A percentile compares a stretch with the other conserved stretches of the same genome.
These are phyloP conservation scores for Isurus oxyrinchus DNA, from an alignment of 2,113 vertebrate species.

Conservation along the genomic window DNA sequence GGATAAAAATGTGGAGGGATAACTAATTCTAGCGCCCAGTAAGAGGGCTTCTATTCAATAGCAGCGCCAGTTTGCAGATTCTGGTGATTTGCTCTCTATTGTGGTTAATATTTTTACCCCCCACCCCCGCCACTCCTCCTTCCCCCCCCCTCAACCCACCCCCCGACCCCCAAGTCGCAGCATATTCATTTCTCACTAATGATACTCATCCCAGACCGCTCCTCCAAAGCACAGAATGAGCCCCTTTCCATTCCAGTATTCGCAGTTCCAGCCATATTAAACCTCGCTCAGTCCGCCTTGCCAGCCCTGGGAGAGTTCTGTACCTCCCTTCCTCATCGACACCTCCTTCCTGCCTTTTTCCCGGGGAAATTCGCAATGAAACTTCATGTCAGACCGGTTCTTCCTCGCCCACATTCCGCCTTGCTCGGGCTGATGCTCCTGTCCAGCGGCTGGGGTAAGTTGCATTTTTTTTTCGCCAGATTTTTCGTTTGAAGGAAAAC, in stretches of 20 bases:
- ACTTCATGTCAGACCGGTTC: neutral
- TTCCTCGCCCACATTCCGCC: neutral
- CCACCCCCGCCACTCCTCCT: neutral
- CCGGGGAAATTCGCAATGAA: neutral
- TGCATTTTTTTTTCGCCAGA: neutral
- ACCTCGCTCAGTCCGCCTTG: neutral
- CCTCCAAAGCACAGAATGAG: neutral
- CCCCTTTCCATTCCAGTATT: neutral
- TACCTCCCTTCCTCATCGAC: neutral
- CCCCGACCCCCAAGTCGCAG: neutral
- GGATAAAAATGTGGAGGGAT: neutral
- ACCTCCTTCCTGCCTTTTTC: neutral
- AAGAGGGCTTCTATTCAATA: too few species aligned
- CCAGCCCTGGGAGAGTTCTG: neutral
- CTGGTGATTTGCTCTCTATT: neutral
- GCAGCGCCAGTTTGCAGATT: neutral
- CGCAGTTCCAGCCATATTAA: slow-evolving; percentile 1
- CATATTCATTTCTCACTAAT: neutral
- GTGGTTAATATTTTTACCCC: neutral
- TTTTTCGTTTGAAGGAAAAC: neutral
- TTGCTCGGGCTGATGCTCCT: neutral
- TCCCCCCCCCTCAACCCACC: too few species aligned
- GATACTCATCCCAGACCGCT: neutral
- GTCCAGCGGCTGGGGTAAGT: slow-evolving; percentile 14
- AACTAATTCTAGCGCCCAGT: neutral